Percentiles rank a stretch among this genome's conserved stretches.
Evolutionary conservation across 2,113 vertebrate species (phyloP).

Genomic region (Chloroceryle aenea): DNA sequence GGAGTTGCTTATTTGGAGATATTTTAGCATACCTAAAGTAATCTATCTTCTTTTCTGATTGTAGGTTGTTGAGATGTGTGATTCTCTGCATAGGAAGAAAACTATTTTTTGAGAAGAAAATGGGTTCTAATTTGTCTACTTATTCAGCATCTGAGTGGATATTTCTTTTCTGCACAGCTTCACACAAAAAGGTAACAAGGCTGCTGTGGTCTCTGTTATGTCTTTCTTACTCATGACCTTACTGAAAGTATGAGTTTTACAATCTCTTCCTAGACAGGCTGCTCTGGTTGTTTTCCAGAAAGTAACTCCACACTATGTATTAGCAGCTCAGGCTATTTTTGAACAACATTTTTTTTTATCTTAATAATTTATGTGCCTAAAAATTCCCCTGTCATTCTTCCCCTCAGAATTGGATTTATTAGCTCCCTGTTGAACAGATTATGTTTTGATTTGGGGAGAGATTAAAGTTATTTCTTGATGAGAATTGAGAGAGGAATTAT

Average conservation of each 20-base stretch:
- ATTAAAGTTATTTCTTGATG: constrained; percentile 20
- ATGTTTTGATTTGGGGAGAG: constrained; percentile 43
- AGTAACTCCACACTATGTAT: constrained; percentile 5
- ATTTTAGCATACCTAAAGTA: constrained; percentile 18
- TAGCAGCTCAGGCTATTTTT: constrained; percentile 34
- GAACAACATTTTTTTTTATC: not conserved
- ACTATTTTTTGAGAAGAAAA: not conserved
- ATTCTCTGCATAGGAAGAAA: not conserved
- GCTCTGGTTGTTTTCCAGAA: constrained; percentile 25
- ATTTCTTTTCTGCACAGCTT: constrained; percentile 7
- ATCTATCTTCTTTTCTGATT: not conserved
- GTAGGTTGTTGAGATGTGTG: not conserved
- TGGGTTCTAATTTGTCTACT: not conserved
- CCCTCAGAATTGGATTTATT: constrained; percentile 16
- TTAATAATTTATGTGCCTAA: constrained; percentile 39
- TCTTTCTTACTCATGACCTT: not conserved
- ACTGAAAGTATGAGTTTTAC: not conserved
- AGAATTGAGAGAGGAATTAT: not conserved
- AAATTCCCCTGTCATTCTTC: constrained; percentile 29
- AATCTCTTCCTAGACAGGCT: constrained; percentile 15
- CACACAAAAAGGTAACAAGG: not conserved
- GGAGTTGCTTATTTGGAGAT: constrained; percentile 9
- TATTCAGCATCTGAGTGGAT: not conserved
- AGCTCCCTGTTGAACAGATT: constrained; percentile 31
- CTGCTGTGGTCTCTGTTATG: not conserved